These are phyloP conservation scores for Rhea americana DNA, from an alignment of 2,113 vertebrate species.

Conservation along the genomic window DNA sequence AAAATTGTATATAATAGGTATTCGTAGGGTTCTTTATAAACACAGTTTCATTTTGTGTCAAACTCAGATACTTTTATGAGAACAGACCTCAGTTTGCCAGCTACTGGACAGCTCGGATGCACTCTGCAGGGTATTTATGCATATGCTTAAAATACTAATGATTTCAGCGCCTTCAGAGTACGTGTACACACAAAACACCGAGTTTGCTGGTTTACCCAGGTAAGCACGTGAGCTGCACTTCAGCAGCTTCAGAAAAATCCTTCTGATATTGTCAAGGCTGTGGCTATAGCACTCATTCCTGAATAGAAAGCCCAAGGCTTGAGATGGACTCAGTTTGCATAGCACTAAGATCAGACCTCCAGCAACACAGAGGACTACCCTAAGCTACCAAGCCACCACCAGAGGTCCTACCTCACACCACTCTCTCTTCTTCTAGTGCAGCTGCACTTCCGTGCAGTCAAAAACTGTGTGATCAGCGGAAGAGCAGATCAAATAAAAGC, in stretches of 20 bases:
- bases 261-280: background rate
- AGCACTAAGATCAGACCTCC: background rate
- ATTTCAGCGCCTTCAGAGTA: background rate
- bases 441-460: background rate
- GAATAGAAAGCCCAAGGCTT: background rate
- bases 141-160: background rate
- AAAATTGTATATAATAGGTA: background rate
- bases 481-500: background rate
- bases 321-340: background rate
- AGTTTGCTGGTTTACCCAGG: background rate
- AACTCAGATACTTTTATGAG: background rate
- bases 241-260: background rate
- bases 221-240: fast-evolving
- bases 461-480: background rate
- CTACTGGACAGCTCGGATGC: background rate
- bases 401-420: background rate
- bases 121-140: background rate
- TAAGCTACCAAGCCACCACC: background rate
- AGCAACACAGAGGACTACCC: background rate
- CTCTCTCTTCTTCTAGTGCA: background rate
- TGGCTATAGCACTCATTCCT: background rate
- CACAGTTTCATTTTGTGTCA: background rate
- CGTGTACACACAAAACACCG: background rate
- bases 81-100: background rate
- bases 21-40: fast-evolving